phyloP scores from a whole-genome alignment of 2,888 invertebrate genomes.

The Zygothrica quintamaculata region DNA sequence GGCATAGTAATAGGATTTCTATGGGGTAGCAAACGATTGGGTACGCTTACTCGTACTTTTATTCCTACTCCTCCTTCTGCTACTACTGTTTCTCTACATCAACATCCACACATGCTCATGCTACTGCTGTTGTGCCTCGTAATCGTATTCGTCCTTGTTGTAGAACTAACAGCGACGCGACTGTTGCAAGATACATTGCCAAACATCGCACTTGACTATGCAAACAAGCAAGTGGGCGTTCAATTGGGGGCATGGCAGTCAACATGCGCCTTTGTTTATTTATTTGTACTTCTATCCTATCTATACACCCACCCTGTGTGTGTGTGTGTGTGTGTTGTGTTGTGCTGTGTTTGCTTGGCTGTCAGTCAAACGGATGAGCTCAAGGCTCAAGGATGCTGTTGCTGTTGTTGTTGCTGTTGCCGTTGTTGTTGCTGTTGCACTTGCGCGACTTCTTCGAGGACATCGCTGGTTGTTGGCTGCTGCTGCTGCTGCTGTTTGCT shows the following conservation, averaged over 20 bases:
- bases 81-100: too few species aligned
- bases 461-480: constrained; percentile 50
- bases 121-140: too few species aligned
- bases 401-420: constrained; percentile 61
- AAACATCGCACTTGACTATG: constrained; percentile 80
- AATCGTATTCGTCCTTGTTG: too few species aligned
- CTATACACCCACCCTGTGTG: constrained; percentile 8
- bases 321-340: constrained; percentile 33
- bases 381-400: constrained; percentile 64
- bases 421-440: constrained; percentile 56
- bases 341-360: constrained; percentile 71
- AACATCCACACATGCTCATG: too few species aligned
- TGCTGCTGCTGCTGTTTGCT: constrained; percentile 65
- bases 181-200: constrained; percentile 65
- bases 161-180: too few species aligned
- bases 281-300: constrained; percentile 50
- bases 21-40: too few species aligned
- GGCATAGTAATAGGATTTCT: too few species aligned
- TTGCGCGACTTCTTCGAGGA: constrained; percentile 62
- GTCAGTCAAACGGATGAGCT: constrained; percentile 73
- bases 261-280: constrained; percentile 66
- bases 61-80: too few species aligned
- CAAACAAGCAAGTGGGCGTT: constrained; percentile 71
- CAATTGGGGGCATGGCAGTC: constrained; percentile 37
- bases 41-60: too few species aligned